Conservation (phyloP, 1,140 invertebrate genomes). For the Himalopsyche phryganea region DNA sequence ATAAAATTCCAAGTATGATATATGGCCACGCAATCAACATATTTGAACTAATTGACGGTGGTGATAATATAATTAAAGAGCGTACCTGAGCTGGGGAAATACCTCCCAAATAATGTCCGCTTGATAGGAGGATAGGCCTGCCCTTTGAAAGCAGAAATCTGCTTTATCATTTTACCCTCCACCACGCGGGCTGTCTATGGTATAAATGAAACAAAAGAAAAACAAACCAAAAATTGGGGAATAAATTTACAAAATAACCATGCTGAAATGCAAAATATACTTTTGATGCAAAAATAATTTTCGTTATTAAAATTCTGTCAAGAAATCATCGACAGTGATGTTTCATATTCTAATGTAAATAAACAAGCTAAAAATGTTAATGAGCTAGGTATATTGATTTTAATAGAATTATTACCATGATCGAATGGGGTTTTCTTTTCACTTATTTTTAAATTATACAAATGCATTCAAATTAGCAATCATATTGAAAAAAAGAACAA, state of each 20-base stretch:
- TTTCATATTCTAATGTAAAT: neutral
- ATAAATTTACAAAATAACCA: slow-evolving; percentile 25
- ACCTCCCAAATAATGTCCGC: slow-evolving; percentile 71
- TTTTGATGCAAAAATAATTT: slow-evolving; percentile 7
- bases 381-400: too few relatives aligned
- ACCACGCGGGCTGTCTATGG: slow-evolving; percentile 55
- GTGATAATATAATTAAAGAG: slow-evolving; percentile 33
- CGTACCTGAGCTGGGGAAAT: slow-evolving; percentile 77
- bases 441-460: too few relatives aligned
- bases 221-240: slow-evolving; percentile 43
- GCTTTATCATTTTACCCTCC: slow-evolving; percentile 67
- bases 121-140: slow-evolving; percentile 71
- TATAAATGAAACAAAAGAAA: slow-evolving; percentile 46
- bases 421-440: too few relatives aligned
- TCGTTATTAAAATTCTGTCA: neutral
- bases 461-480: too few relatives aligned
- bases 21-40: too few relatives aligned
- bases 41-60: too few relatives aligned
- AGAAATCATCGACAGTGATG: neutral
- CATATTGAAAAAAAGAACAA: too few relatives aligned
- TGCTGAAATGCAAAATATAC: slow-evolving; percentile 31
- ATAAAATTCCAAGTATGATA: too few relatives aligned
- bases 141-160: slow-evolving; percentile 63
- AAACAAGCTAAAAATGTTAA: too few relatives aligned
- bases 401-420: too few relatives aligned